Base-by-base conservation (phyloP, 2,797 vertebrate species). In the Diplodus sargus region DNA sequence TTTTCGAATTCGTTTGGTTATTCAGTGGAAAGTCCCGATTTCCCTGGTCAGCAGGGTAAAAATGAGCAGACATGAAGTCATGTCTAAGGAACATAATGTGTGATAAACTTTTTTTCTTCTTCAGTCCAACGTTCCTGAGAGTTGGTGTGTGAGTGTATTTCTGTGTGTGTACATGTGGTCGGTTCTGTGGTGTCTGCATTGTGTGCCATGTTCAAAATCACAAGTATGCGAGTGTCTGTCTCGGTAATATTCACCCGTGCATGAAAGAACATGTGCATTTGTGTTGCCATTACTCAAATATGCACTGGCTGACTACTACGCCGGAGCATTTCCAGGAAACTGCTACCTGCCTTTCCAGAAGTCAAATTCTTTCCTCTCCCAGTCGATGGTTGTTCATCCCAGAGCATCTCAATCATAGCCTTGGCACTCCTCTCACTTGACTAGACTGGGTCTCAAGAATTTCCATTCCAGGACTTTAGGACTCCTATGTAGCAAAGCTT, bases 301-400 rank as follows among this genome's bases (percentile, higher is more conserved):
- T 72, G 76, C 69, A 6, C 67, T 59, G 89, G 76, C 84, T 54
- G 54, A 2, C 51, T 51, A 9, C 30, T 45, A 1, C 1, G 65
- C 72, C 11, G 23, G 58, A 22, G 48, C 61, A 59, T 79, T 85
- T 88, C 84, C 85, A 88, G 82, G 85, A 91, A 90, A 85, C 20
- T 70, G 52, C 73, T 82, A 77, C 84, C 82, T 76, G 64, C 71
- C 3, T 61, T 83, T 89, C 88, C 85, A 87, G 51, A 69, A 83
- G 76, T 60, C 39, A 72, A 75, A 86, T 87, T 90, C 76, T 74
- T 89, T 90, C 85, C 84, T 73, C 80, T 84, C 68, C 28, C 42
- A n/a, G 63, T 49, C 64, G 67, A 77, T 70, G 74, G 30, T 68
- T 56, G 18, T 72, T 85, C 73, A 81, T 76, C 74, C 66, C 78